phyloP scores from a whole-genome alignment of 1,140 invertebrate species.

The Oreohelix idahoensis region DNA sequence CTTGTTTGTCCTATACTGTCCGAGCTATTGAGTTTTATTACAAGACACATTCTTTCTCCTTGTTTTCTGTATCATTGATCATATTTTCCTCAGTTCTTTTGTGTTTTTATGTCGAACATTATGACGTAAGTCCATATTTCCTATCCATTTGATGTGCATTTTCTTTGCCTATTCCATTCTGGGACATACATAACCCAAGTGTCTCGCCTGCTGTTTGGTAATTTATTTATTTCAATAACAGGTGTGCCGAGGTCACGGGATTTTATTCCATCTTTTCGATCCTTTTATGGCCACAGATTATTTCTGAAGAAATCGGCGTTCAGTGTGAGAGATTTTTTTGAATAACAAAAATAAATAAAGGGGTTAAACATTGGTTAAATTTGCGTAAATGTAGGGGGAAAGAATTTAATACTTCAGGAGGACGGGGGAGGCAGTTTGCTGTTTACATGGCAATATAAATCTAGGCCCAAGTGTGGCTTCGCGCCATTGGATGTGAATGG shows the following conservation, averaged over 20 bases:
- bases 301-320: background rate
- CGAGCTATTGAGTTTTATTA: too few relatives aligned
- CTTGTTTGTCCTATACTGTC: too few relatives aligned
- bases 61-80: too few relatives aligned
- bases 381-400: background rate
- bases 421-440: background rate
- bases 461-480: constrained; percentile 2
- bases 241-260: background rate
- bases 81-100: too few relatives aligned
- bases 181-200: too few relatives aligned
- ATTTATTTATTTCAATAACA: background rate
- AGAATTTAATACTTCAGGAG: too few relatives aligned
- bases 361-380: too few relatives aligned
- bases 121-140: too few relatives aligned
- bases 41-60: too few relatives aligned
- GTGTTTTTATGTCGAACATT: too few relatives aligned
- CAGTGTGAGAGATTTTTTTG: background rate
- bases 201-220: background rate
- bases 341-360: background rate
- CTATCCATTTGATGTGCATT: too few relatives aligned
- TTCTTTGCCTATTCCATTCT: too few relatives aligned
- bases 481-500: constrained; percentile 8
- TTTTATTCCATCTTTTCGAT: background rate
- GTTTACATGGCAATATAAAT: constrained; percentile 5
- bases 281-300: background rate